A percentile compares a stretch with the other conserved stretches of the same genome.
These are phyloP conservation scores for Lasiurus cinereus DNA, from an alignment of 2,113 vertebrate species.

Conservation along the genomic window DNA sequence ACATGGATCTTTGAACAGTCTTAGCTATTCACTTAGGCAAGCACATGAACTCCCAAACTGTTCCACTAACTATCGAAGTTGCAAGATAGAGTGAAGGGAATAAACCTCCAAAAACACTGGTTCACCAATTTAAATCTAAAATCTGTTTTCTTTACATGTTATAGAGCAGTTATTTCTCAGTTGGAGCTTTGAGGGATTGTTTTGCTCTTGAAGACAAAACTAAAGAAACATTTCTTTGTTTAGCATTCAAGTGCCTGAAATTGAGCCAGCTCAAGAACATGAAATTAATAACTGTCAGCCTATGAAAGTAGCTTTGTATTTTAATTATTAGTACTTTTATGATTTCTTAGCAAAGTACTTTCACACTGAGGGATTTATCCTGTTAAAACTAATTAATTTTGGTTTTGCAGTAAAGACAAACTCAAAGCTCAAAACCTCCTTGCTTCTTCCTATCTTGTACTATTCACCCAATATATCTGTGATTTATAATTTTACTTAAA, in stretches of 20 bases:
- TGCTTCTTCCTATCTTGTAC: background rate
- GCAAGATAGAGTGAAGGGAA: background rate
- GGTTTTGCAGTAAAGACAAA: slow-evolving; percentile 14
- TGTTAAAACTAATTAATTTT: slow-evolving; percentile 64
- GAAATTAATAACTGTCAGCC: slow-evolving; percentile 27
- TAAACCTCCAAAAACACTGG: background rate
- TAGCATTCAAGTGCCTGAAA: slow-evolving; percentile 53
- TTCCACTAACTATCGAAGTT: background rate
- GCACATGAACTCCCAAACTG: slow-evolving; percentile 1
- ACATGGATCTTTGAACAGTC: background rate
- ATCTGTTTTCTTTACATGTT: background rate
- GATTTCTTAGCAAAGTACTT: slow-evolving; percentile 68
- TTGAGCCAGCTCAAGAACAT: background rate
- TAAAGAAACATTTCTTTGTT: background rate
- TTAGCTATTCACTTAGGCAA: slow-evolving; percentile 2
- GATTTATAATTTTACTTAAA: background rate
- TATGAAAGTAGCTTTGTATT: background rate
- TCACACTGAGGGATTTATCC: slow-evolving; percentile 13
- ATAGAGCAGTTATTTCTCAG: slow-evolving; percentile 21
- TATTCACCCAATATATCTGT: background rate
- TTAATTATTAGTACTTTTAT: slow-evolving; percentile 57
- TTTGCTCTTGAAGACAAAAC: slow-evolving; percentile 18
- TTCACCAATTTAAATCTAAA: background rate
- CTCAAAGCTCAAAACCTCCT: background rate
- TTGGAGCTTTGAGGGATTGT: background rate